Evolutionary conservation across 92 coral and sea anemone species (phyloP), one percentile per base, ranked within the genome.

Genomic region (Umimayanthus chanpuru): DNA sequence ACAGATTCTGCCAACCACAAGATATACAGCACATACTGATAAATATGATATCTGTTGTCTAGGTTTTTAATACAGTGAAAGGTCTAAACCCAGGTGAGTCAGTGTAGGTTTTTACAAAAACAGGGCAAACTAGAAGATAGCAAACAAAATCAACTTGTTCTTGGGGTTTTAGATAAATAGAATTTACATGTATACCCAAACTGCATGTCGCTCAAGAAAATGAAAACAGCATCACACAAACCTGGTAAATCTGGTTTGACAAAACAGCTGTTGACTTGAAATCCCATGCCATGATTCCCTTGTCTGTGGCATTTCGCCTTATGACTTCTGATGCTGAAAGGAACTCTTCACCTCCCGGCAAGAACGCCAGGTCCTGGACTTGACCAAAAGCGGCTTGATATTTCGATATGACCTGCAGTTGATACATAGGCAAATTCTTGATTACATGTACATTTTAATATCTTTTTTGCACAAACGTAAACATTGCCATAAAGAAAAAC

Each of bases 221-320:
- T 32, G 3, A 4, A 70, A 28, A 12, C 28, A 14, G 74, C 38
- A 1, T 26, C 18, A 11, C n/a, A 53, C 82, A 26, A 32, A 96
- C 99, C 99, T 97, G 99, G 79, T 95, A 95, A 41, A 97, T 93
- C 77, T 97, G 99, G 92, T 97, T 97, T 26, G 99, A 97, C 87
- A 97, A 89, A 28, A 97, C 88, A 40, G 97, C 96, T 36, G 98
- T 95, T 12, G 98, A 84, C 71, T 85, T 93, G 89, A 92, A 93
- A 65, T 97, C 99, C 97, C 99, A 97, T 10, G 90, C 97, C 99
- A 97, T 97, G 50, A 97, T 92, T 56, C 99, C 99, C 82, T 95
- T 97, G 93, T 95, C 99, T n/a, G 98, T 95, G 30, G 99, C 94
- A 88, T 97, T 97, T 21, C 98, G 94, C 53, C 94, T 87, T 25